These are phyloP conservation scores for Grus americana DNA, from an alignment of 2,113 vertebrate species.

Conservation along the genomic window DNA sequence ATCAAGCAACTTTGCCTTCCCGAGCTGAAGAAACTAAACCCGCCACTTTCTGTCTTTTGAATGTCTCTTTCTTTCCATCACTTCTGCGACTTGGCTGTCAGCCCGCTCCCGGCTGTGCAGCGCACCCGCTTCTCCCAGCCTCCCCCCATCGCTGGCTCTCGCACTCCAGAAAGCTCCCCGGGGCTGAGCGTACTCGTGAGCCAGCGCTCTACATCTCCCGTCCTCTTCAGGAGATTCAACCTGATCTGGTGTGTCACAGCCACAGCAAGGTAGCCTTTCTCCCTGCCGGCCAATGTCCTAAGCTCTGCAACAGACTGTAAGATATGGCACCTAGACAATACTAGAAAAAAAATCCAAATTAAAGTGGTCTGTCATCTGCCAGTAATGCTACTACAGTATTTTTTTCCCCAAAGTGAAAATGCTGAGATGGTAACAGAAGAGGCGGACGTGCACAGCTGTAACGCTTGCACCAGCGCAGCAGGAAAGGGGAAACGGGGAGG, in stretches of 20 bases:
- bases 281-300: neutral
- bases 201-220: neutral
- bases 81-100: neutral
- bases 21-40: neutral
- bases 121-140: neutral
- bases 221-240: neutral
- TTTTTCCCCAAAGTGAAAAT: neutral
- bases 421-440: neutral
- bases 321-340: neutral
- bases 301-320: neutral
- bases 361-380: neutral
- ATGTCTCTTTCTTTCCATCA: neutral
- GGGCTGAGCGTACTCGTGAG: fast-evolving
- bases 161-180: neutral
- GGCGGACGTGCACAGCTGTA: neutral
- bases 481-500: neutral
- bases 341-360: neutral
- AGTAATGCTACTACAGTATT: neutral
- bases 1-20: neutral
- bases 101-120: neutral
- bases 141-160: neutral
- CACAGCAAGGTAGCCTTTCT: neutral
- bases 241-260: neutral
- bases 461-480: neutral
- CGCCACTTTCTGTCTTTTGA: neutral